These are phyloP conservation scores for Papilio helenus DNA, from an alignment of 1,140 invertebrate genomes.

Conservation along the genomic window DNA sequence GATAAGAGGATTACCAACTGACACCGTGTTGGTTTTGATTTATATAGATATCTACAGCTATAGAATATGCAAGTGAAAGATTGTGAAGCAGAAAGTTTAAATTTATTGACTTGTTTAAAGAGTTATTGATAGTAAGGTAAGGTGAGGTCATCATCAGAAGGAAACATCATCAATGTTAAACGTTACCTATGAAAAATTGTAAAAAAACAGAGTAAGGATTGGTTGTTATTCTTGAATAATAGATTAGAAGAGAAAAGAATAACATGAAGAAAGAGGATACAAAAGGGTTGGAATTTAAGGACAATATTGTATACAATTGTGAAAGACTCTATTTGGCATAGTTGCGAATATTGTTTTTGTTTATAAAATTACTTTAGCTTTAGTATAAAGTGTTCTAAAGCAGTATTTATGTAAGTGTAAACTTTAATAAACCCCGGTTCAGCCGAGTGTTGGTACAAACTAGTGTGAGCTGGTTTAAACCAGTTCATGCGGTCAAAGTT, in stretches of 20 bases:
- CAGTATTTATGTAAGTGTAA: not conserved
- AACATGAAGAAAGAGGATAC: no score
- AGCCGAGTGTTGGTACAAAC: slow-evolving; percentile 7
- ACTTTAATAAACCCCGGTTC: slow-evolving; percentile 2
- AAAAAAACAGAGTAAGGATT: no score
- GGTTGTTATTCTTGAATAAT: no score
- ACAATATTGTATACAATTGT: no score
- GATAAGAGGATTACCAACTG: not conserved
- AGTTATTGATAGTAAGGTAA: no score
- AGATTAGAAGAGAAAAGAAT: no score
- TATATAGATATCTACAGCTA: not conserved
- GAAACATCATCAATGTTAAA: no score
- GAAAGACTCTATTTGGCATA: not conserved
- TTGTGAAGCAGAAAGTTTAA: not conserved
- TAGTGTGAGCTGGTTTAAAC: slow-evolving; percentile 30
- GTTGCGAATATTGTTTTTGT: not conserved
- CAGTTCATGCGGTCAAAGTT: slow-evolving; percentile 44
- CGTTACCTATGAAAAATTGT: no score
- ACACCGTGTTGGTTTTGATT: not conserved
- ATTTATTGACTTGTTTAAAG: no score
- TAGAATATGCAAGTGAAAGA: not conserved
- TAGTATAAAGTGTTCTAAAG: not conserved
- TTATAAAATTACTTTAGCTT: not conserved
- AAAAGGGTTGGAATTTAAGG: no score
- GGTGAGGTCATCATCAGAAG: no score